Base-by-base conservation (phyloP, 2,113 vertebrate genomes). In the Saccopteryx leptura region DNA sequence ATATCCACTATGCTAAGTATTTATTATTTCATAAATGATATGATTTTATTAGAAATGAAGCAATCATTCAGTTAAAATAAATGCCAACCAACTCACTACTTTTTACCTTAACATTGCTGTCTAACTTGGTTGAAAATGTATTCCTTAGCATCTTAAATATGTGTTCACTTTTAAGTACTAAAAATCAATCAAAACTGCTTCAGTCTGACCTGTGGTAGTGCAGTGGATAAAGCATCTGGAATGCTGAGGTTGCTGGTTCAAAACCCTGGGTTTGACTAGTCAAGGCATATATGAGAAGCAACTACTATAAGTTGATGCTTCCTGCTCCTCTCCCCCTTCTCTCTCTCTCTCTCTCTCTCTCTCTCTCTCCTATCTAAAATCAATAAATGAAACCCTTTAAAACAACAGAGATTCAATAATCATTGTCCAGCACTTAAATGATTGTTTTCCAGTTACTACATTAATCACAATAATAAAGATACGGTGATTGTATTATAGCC, bases 21-120 rank as follows among this genome's bases (percentile, higher is more conserved):
- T 75, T 93, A 50, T 94, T 82, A 54, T 60, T 66, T 50, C 66
- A 86, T 65, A 93, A 81, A 90, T 56, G 54, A 69, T 26, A 89
- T 9, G 9, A 63, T 78, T 58, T 86, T 61, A 75, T 86, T 33
- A 90, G 39, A 93, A 86, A 48, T 75, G 46, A 81, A 39, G 39
- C 3, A 80, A 10, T 93, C 50, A 85, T 80, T 83, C 58, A 90
- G 72, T 46, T 80, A 89, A 69, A 88, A 66, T 75, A 84, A 91
- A 39, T 19, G 63, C 28, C 26, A 68, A 93, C 28, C 33, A 66
- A 89, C 24, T 17, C 46, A 26, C 50, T 66, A 66, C 8, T 28
- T 93, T 85, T 74, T 74, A 54, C 31, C 52, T 86, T 54, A 60
- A 86, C 63, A 66, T 26, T 80, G 28, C 21, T 80, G 24, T 74